These are phyloP conservation scores for Tylochromis polylepis DNA, from an alignment of 2,113 vertebrate species.

Conservation along the genomic window DNA sequence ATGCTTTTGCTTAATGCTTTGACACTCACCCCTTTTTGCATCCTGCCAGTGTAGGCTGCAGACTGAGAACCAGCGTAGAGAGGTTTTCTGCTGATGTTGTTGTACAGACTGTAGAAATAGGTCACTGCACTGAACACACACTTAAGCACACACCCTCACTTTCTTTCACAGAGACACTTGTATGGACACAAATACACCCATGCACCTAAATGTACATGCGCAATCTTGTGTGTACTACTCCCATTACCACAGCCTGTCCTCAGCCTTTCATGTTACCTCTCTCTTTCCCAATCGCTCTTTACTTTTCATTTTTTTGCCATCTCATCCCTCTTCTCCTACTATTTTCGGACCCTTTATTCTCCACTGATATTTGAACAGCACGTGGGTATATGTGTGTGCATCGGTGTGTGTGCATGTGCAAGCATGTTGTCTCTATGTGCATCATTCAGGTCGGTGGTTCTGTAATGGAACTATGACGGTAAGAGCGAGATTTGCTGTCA, in stretches of 20 bases:
- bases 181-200: background rate
- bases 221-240: background rate
- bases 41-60: constrained; percentile 10
- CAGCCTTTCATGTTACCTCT: constrained; percentile 36
- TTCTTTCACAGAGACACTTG: background rate
- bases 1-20: constrained; percentile 10
- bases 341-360: background rate
- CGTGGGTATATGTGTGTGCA: background rate
- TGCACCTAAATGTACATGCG: background rate
- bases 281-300: background rate
- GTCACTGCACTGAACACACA: constrained; percentile 51
- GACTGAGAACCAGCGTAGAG: constrained; percentile 22
- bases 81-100: constrained; percentile 58
- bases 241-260: constrained; percentile 10
- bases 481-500: constrained; percentile 38
- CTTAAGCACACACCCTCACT: background rate
- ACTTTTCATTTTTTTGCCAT: constrained; percentile 32
- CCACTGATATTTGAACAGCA: constrained; percentile 2
- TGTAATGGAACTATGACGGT: constrained; percentile 41
- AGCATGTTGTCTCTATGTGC: constrained; percentile 28
- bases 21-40: constrained; percentile 12
- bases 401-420: background rate
- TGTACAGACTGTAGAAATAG: constrained; percentile 65
- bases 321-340: background rate
- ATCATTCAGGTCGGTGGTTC: constrained; percentile 62